Evolutionary conservation across 2,888 invertebrate genomes (phyloP).

Genomic region (Ellobium chinense): DNA sequence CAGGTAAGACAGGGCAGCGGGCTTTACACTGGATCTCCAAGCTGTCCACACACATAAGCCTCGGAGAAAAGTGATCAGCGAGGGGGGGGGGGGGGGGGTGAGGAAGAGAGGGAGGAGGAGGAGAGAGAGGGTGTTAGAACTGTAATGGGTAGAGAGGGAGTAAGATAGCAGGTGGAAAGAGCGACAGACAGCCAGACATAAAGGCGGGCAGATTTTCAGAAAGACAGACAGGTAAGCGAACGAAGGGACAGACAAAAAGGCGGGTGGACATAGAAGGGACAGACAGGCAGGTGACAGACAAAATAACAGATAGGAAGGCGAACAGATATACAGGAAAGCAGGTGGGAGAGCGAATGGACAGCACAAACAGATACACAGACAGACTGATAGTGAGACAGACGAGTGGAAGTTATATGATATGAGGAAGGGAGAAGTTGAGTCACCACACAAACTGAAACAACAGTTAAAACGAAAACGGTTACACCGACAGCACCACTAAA

Average conservation of each 20-base stretch:
- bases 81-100: no score
- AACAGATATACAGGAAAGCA: background rate
- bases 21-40: no score
- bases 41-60: no score
- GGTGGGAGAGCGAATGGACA: background rate
- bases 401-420: background rate
- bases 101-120: no score
- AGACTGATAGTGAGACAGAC: background rate
- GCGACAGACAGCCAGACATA: no score
- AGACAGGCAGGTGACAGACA: background rate
- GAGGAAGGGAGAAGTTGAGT: background rate
- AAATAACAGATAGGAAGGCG: background rate
- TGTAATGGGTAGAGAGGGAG: background rate
- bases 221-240: background rate
- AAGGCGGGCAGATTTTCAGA: background rate
- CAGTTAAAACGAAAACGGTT: no score
- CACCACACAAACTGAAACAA: no score
- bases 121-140: no score
- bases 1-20: no score
- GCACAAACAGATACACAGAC: background rate
- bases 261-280: background rate
- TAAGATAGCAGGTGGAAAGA: background rate
- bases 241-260: background rate
- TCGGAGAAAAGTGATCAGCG: no score
- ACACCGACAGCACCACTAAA: no score